Base-by-base conservation (phyloP, 2,888 invertebrate species). In the Drosophila putrida region DNA sequence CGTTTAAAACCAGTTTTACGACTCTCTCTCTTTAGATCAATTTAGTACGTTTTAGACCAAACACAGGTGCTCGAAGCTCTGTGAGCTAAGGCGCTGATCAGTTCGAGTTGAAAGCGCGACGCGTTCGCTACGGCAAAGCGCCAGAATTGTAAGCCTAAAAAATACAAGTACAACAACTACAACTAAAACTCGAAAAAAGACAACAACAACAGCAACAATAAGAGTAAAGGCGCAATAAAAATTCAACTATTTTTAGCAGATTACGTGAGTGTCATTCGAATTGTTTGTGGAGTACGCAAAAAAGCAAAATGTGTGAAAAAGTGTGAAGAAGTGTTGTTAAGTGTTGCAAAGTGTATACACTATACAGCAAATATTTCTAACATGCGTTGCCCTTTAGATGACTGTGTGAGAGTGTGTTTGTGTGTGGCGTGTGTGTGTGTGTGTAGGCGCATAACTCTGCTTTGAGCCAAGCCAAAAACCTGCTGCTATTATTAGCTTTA, bases 401-500 rank as follows among this genome's bases (percentile, higher is more conserved):
- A 36, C n/a, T 55, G 49, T 58, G 47, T 36, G 47, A 36, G 53
- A 61, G 43, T 60, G 41, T 59, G 20, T 49, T 6, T 65, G 10
- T 59, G 35, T 53, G 58, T 59, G 41, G 59, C 50, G 49, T 65
- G 51, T 67, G 44, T 64, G 13, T 71, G 58, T 78, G 79, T 75
- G 82, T 78, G 82, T 81, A 82, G 86, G 77, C 76, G 77, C 80
- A 79, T 71, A 79, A 75, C 76, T 78, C 59, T 66, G 71, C 65
- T 79, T 78, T 71, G 75, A 74, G 63, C 65, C 68, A 79, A 65
- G 66, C 78, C 74, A 80, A 83, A 83, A 83, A 82, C 88, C 82
- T 83, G 82, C 88, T 83, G 88, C 88, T 88, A 88, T 83, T 83
- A 88, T 88, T 83, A 88, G 88, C 86, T 69, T 82, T 71, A 88